Evolutionary conservation across 1,140 invertebrate species (phyloP).

Genomic region (Glossosoma conforme): DNA sequence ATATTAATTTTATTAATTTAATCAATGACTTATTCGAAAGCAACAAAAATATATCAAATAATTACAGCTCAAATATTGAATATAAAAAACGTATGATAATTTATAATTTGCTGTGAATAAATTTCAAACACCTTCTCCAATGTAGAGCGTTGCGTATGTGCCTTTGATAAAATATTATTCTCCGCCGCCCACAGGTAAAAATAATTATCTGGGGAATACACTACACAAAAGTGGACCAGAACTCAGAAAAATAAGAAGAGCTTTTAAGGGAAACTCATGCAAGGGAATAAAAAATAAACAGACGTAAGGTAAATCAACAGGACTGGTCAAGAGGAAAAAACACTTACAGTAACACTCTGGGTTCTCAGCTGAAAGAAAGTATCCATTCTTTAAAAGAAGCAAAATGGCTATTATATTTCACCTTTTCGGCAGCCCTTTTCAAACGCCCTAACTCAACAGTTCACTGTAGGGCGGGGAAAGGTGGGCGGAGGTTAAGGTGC

Average conservation of each 20-base stretch:
- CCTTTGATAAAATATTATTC: no score
- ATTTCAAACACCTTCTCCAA: no score
- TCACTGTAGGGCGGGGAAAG: neutral
- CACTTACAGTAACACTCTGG: slow-evolving; percentile 15
- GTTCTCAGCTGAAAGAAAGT: slow-evolving; percentile 14
- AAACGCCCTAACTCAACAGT: slow-evolving; percentile 21
- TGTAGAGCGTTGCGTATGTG: neutral
- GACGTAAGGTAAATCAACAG: slow-evolving; percentile 24
- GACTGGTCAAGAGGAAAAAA: slow-evolving; percentile 19
- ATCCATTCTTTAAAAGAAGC: slow-evolving; percentile 30
- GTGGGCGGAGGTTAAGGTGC: neutral
- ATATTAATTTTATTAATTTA: no score
- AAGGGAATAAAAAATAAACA: slow-evolving; percentile 21
- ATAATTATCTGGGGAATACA: no score
- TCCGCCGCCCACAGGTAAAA: no score
- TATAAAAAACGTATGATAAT: no score
- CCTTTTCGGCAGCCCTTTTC: slow-evolving; percentile 27
- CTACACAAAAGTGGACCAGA: neutral
- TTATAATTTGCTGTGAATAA: no score
- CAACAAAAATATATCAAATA: no score
- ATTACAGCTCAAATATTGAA: no score
- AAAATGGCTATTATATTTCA: slow-evolving; percentile 31
- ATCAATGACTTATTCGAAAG: no score
- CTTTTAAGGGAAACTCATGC: no score
- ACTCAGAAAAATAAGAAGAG: no score